phyloP scores from a whole-genome alignment of 2,888 invertebrate genomes.

The Xestia sexstrigata region DNA sequence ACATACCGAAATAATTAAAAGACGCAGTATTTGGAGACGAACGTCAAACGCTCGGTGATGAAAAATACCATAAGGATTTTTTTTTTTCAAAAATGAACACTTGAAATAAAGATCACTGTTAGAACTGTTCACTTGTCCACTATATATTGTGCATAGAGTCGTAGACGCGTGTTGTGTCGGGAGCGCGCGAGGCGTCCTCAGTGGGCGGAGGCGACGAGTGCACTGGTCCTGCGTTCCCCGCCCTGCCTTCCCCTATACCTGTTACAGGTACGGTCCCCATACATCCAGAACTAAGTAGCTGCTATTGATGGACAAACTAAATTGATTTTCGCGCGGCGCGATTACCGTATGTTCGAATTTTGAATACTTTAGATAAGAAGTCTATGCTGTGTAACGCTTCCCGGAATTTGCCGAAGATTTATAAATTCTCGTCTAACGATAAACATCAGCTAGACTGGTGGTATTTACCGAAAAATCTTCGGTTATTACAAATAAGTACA shows the following conservation, averaged over 20 bases:
- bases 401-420: slow-evolving; percentile 68
- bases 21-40: slow-evolving; percentile 41
- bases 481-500: slow-evolving; percentile 67
- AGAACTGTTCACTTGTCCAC: slow-evolving; percentile 76
- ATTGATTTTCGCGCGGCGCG: slow-evolving; percentile 82
- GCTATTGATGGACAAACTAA: slow-evolving; percentile 87
- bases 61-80: slow-evolving; percentile 32
- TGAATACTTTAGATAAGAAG: slow-evolving; percentile 42
- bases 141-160: slow-evolving; percentile 65
- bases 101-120: slow-evolving; percentile 57
- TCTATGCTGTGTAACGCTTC: slow-evolving; percentile 60
- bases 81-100: slow-evolving; percentile 45
- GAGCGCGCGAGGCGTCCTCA: slow-evolving; percentile 78
- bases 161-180: slow-evolving; percentile 68
- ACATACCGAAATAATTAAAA: slow-evolving; percentile 63
- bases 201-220: slow-evolving; percentile 79
- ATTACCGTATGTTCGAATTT: slow-evolving; percentile 63
- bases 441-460: slow-evolving; percentile 68
- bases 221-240: slow-evolving; percentile 82
- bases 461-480: slow-evolving; percentile 65
- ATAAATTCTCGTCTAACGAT: slow-evolving; percentile 72
- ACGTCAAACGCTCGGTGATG: slow-evolving; percentile 35
- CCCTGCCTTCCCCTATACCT: slow-evolving; percentile 81
- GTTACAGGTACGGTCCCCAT: slow-evolving; percentile 85
- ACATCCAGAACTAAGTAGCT: slow-evolving; percentile 86